Evolutionary conservation across 1,140 invertebrate genomes (phyloP).

Genomic region (Pachyrhynchus sulphureomaculatus): DNA sequence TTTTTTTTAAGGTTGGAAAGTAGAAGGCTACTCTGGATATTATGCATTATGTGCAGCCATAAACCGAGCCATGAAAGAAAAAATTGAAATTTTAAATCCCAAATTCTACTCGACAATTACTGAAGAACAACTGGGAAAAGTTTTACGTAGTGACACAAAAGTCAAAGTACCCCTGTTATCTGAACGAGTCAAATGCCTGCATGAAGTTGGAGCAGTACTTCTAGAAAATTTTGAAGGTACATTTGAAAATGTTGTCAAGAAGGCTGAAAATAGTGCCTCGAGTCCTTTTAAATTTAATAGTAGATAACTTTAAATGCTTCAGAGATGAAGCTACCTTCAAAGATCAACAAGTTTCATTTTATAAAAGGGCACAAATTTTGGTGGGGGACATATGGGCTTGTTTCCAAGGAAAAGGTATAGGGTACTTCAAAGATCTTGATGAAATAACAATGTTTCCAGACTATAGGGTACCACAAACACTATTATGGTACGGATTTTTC

Average conservation of each 20-base stretch:
- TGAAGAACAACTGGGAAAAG: no score
- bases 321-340: slow-evolving; percentile 76
- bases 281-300: slow-evolving; percentile 74
- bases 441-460: slow-evolving; percentile 97
- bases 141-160: no score
- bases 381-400: slow-evolving; percentile 91
- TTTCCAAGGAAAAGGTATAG: slow-evolving; percentile 73
- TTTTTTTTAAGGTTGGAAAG: no score
- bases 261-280: slow-evolving; percentile 71
- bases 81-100: slow-evolving; percentile 73
- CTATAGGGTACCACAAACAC: slow-evolving; percentile 91
- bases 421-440: no score
- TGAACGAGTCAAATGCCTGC: no score
- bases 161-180: no score
- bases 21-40: no score
- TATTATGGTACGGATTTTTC: slow-evolving; percentile 82
- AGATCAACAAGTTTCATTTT: slow-evolving; percentile 73
- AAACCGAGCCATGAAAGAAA: no score
- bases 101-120: slow-evolving; percentile 75
- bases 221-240: slow-evolving; percentile 83
- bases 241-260: slow-evolving; percentile 79
- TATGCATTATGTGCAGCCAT: no score
- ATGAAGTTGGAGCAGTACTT: no score
- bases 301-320: slow-evolving; percentile 83
- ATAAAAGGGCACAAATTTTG: slow-evolving; percentile 94